phyloP scores from a whole-genome alignment of 2,888 invertebrate species.

The Syrphus vitripennis region DNA sequence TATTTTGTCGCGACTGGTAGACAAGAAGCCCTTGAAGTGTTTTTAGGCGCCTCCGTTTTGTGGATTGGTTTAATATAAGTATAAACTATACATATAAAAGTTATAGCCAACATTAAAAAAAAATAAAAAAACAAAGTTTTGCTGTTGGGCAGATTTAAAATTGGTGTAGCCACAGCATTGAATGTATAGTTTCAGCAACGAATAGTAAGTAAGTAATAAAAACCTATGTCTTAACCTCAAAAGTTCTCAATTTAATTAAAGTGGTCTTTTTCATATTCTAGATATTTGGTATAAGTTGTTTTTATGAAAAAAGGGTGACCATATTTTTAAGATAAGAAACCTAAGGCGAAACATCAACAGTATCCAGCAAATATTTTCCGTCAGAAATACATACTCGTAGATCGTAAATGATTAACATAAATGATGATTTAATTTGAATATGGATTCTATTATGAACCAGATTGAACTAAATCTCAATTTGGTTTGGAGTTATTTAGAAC shows the following conservation, averaged over 20 bases:
- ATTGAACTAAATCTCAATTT: too few relatives aligned
- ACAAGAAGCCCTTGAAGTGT: constrained; percentile 22
- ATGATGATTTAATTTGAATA: too few relatives aligned
- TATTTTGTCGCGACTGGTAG: constrained; percentile 9
- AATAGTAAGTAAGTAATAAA: too few relatives aligned
- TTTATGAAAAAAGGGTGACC: background rate
- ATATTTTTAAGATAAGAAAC: background rate
- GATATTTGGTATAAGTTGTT: too few relatives aligned
- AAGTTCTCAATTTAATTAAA: background rate
- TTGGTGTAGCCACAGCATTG: too few relatives aligned
- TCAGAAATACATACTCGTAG: too few relatives aligned
- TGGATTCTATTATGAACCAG: too few relatives aligned
- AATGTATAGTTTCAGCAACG: background rate
- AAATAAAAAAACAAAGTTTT: background rate
- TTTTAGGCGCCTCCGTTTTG: background rate
- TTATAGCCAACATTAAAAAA: background rate
- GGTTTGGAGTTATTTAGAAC: too few relatives aligned
- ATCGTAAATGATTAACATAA: too few relatives aligned
- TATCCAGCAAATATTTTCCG: too few relatives aligned
- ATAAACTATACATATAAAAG: background rate
- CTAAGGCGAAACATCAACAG: too few relatives aligned
- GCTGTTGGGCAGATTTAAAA: too few relatives aligned
- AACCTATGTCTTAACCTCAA: background rate
- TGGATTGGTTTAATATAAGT: background rate
- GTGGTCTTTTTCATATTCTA: background rate